Evolutionary conservation across 2,797 vertebrate genomes (phyloP), one percentile per base, ranked within the genome.

Genomic region (Schizothorax lantsangensis): DNA sequence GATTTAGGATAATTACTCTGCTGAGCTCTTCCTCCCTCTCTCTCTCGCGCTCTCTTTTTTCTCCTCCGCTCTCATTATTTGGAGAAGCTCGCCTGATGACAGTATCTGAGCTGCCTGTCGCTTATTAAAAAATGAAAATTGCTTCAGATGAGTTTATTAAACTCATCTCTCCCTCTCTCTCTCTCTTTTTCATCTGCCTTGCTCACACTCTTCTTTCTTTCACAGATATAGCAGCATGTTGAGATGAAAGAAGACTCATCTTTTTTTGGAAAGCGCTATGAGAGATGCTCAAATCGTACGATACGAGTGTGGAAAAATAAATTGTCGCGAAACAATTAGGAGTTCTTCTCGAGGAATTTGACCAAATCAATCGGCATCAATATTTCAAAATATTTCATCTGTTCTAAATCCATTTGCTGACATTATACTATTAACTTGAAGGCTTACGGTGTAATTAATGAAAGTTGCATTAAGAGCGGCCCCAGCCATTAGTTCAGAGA

Each of bases 1-100:
- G 92, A 94, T 81, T 83, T 89, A 92, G 92, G 93, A 95, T 95
- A 95, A 95, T 95, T 94, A 95, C 94, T 94, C 93, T 92, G 89
- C 68, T 33, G 82, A 77, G 91, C 93, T 93, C 78, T 81, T 73
- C 57, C 85, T 81, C 43, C 26, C 33, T 49, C 85, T 75, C 69
- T 81, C 49, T 30, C 93, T 93, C 87, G 92, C 90, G 89, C 92
- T 88, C 91, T 85, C 90, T 82, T 84, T 86, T 85, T 78, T 89
- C 75, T 88, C 85, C 87, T 90, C 79, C 84, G 11, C 89, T 86
- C 91, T 59, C 83, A 89, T 95, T 95, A 95, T 94, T 94, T 91
- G 91, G 92, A 94, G 91, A 93, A 91, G 93, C 91, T 94, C 91
- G 92, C 93, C 69, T 88, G 91, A 93, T 89, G 91, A 92, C 91